phyloP scores from a whole-genome alignment of 2,888 invertebrate species.

The Perdita meconis region DNA sequence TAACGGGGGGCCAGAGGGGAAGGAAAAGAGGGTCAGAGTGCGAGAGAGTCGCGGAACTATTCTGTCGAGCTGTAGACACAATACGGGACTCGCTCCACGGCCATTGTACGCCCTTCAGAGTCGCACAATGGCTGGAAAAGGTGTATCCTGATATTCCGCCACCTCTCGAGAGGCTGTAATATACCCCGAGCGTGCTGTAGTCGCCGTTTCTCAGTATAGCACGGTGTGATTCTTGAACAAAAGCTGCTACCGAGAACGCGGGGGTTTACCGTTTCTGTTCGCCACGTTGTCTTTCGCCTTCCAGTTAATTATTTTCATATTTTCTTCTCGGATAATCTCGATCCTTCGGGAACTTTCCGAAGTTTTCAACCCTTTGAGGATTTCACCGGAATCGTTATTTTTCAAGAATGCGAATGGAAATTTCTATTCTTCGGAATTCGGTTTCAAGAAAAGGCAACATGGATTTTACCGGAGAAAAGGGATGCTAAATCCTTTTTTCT shows the following conservation, averaged over 20 bases:
- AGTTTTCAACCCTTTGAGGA: too few species aligned
- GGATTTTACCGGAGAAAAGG: too few species aligned
- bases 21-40: conserved; percentile 42
- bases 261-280: conserved; percentile 53
- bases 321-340: neutral
- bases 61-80: conserved; percentile 78
- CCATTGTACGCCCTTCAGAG: conserved; percentile 76
- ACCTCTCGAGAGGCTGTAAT: conserved; percentile 72
- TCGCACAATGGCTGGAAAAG: conserved; percentile 78
- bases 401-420: too few species aligned
- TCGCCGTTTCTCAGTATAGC: conserved; percentile 58
- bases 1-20: conserved; percentile 25
- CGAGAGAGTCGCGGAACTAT: conserved; percentile 71
- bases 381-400: too few species aligned
- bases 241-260: conserved; percentile 58
- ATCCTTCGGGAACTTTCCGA: neutral
- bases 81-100: conserved; percentile 79
- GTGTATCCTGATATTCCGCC: conserved; percentile 80
- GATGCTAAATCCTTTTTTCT: too few species aligned
- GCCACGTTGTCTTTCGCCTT: conserved; percentile 43
- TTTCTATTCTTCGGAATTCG: too few species aligned
- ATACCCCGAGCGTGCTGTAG: conserved; percentile 64
- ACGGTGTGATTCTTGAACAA: conserved; percentile 72
- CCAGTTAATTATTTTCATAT: conserved; percentile 46
- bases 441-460: too few species aligned